phyloP scores from a whole-genome alignment of 2,113 vertebrate genomes.

The Plestiodon gilberti region DNA sequence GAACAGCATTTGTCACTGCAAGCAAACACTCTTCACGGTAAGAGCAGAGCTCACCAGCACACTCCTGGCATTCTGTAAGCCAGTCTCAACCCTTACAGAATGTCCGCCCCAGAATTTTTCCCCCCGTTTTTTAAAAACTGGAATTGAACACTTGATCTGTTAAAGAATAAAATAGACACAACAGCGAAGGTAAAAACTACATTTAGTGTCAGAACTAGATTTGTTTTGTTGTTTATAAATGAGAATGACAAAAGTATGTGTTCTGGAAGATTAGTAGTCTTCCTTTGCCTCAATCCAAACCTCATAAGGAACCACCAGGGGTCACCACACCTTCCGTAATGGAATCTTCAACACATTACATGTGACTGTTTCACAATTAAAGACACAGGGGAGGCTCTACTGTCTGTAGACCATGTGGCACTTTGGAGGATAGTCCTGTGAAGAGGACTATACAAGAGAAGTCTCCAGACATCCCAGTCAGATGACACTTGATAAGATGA shows the following conservation, averaged over 20 bases:
- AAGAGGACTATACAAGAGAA: background rate
- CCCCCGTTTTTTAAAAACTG: background rate
- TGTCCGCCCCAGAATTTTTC: too few relatives aligned
- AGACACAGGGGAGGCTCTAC: background rate
- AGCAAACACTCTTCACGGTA: too few relatives aligned
- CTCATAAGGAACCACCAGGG: background rate
- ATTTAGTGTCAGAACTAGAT: background rate
- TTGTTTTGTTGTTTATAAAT: background rate
- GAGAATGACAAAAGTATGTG: background rate
- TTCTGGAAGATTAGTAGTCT: background rate
- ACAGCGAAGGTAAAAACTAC: background rate
- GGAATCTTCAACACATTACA: background rate
- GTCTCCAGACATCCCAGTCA: background rate
- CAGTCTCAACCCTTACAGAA: too few relatives aligned
- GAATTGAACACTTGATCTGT: background rate
- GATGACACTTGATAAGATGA: background rate
- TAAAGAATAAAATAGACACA: background rate
- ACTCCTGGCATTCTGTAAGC: too few relatives aligned
- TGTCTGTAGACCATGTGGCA: background rate
- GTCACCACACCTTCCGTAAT: background rate
- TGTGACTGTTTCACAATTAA: background rate
- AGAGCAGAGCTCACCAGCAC: too few relatives aligned
- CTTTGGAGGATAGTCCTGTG: background rate
- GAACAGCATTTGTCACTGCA: too few relatives aligned
- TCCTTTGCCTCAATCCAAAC: background rate